phyloP scores from a whole-genome alignment of 1,140 invertebrate species.

The Zaprionus taronus region DNA sequence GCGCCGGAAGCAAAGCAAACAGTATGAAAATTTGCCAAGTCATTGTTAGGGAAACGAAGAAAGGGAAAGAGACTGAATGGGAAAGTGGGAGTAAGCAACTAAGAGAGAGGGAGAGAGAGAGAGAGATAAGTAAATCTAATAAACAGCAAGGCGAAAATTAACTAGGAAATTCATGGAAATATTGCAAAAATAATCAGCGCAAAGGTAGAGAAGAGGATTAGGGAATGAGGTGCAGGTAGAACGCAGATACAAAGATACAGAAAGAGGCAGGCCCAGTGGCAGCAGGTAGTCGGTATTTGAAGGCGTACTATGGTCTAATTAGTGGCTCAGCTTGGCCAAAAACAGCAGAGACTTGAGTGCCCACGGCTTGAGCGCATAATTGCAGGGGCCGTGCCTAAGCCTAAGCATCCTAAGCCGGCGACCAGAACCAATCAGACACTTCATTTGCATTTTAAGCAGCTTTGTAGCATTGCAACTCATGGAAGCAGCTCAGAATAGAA shows the following conservation, averaged over 20 bases:
- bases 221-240: conserved; percentile 12
- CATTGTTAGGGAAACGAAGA: conserved; percentile 59
- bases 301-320: conserved; percentile 62
- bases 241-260: not conserved
- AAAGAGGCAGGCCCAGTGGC: not conserved
- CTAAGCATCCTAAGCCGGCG: conserved; percentile 33
- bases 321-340: conserved; percentile 46
- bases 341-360: conserved; percentile 56
- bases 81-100: conserved; percentile 5
- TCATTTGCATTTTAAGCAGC: conserved; percentile 75
- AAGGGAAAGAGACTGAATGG: conserved; percentile 7
- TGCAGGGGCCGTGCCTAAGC: conserved; percentile 36
- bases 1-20: conserved; percentile 72
- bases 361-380: conserved; percentile 58
- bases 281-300: conserved; percentile 22
- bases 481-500: conserved; percentile 58
- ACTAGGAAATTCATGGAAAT: conserved; percentile 53
- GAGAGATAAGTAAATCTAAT: conserved; percentile 59
- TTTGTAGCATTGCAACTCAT: conserved; percentile 37
- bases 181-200: conserved; percentile 44
- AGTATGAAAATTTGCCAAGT: conserved; percentile 70
- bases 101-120: conserved; percentile 3
- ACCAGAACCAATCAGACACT: conserved; percentile 76
- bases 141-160: conserved; percentile 64
- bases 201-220: conserved; percentile 53